Evolutionary conservation across 2,888 invertebrate species (phyloP), one percentile per base, ranked within the genome.

Genomic region (Cataglyphis cursor): DNA sequence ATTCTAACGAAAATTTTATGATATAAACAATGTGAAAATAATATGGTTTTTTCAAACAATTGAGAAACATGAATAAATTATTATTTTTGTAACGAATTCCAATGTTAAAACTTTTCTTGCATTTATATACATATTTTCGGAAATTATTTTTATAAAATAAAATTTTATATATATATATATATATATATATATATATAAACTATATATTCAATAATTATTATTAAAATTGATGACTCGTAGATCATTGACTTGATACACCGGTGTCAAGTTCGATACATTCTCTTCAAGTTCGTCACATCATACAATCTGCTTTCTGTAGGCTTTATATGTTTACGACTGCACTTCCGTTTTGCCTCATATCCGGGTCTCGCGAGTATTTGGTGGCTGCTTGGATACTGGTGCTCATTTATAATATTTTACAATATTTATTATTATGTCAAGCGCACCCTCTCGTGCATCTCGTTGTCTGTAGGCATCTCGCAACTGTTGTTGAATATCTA

Each of bases 321-420:
- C 35, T 62, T 59, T 61, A 66, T 80, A 80, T 54, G 62, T 89
- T 89, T 90, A 90, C 85, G 89, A 84, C 84, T 89, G 85, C 82
- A 85, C 85, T 90, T 90, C 88, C 90, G 88, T 76, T 84, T 68
- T 75, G 76, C n/a, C 81, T 80, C 62, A 78, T 84, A 88, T 86
- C 86, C 84, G 82, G 87, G 61, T 64, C 41, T 85, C 70, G 61
- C 75, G 81, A 85, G 82, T 84, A 78, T 90, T 90, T 85, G 83
- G 81, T 78, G 83, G 82, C 73, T 82, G 44, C 83, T 82, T 70
- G 81, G 85, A 84, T 66, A 73, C 75, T 57, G 54, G 61, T 78
- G 78, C 44, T 81, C 66, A 74, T 66, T 61, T 74, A 78, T 73
- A 84, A 84, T 86, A 85, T 89, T 89, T 90, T 82, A 70, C 62